Evolutionary conservation across 2,797 vertebrate species (phyloP).

Genomic region (Melanotaenia nigrans): DNA sequence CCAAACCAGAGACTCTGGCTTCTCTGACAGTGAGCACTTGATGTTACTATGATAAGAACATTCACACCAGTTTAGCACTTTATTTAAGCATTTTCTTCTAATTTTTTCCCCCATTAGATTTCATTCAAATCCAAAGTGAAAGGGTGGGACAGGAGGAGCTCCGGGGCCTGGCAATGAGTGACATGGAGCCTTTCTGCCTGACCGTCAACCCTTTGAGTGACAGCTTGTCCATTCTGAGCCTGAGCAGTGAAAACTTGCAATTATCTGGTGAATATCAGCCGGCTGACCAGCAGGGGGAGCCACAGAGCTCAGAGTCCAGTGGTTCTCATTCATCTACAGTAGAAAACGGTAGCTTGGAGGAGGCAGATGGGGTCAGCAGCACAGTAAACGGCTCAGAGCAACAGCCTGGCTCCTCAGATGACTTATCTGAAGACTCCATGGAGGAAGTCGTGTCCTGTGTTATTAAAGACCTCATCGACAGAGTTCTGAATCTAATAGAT

Average conservation of each 20-base stretch:
- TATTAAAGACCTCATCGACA: constrained; percentile 89
- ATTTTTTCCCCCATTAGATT: constrained; percentile 69
- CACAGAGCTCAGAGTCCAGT: constrained; percentile 91
- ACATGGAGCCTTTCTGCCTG: constrained; percentile 97
- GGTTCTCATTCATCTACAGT: constrained; percentile 90
- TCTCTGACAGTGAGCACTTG: constrained; percentile 84
- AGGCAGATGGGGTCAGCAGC: constrained; percentile 81
- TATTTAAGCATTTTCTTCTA: background rate
- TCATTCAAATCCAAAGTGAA: constrained; percentile 78
- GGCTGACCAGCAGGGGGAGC: constrained; percentile 89
- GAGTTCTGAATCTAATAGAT: constrained; percentile 84
- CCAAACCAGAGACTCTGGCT: constrained; percentile 85
- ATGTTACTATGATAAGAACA: background rate
- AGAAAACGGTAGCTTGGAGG: constrained; percentile 93
- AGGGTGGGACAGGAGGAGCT: constrained; percentile 81
- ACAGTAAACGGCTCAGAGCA: constrained; percentile 65
- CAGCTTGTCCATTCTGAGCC: constrained; percentile 93
- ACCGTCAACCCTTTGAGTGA: constrained; percentile 98
- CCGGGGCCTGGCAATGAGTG: constrained; percentile 85
- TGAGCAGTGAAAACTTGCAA: constrained; percentile 96
- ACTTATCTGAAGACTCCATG: constrained; percentile 79
- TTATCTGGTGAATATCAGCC: constrained; percentile 90
- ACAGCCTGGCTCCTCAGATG: constrained; percentile 53
- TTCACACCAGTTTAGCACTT: background rate
- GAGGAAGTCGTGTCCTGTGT: constrained; percentile 89